Conservation (phyloP, 2,797 vertebrate species). For the Sebastes reedi region DNA sequence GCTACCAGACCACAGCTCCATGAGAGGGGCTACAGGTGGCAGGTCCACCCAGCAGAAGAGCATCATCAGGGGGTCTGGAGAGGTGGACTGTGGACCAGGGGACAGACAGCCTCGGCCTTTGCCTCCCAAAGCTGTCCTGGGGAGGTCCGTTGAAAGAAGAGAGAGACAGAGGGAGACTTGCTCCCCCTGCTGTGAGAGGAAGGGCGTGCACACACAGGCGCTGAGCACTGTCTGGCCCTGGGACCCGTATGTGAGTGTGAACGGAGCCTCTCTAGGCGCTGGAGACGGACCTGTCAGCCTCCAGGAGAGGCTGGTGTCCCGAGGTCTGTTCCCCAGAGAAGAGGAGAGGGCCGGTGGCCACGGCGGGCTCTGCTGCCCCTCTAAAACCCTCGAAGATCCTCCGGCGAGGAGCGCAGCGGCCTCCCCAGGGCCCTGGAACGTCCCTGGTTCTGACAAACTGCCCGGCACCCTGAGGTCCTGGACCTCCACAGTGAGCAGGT, state of each 20-base stretch:
- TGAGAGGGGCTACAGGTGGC: slow-evolving; percentile 85
- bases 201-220: slow-evolving; percentile 75
- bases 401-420: slow-evolving; percentile 85
- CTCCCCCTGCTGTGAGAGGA: slow-evolving; percentile 83
- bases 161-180: slow-evolving; percentile 75
- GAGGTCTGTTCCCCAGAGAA: slow-evolving; percentile 75
- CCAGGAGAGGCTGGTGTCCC: slow-evolving; percentile 84
- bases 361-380: slow-evolving; percentile 74
- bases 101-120: slow-evolving; percentile 80
- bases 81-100: slow-evolving; percentile 70
- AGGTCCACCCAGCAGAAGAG: slow-evolving; percentile 89
- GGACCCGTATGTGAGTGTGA: slow-evolving; percentile 77
- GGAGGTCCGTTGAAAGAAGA: slow-evolving; percentile 74
- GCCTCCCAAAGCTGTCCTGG: slow-evolving; percentile 81
- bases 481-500: slow-evolving; percentile 92
- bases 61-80: slow-evolving; percentile 78
- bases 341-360: slow-evolving; percentile 79
- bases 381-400: slow-evolving; percentile 74
- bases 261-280: slow-evolving; percentile 77
- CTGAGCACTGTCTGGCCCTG: slow-evolving; percentile 76
- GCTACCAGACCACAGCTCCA: slow-evolving; percentile 72
- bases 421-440: slow-evolving; percentile 90
- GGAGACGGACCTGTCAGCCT: slow-evolving; percentile 75
- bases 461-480: slow-evolving; percentile 89
- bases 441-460: slow-evolving; percentile 91